Conservation (phyloP, 2,113 vertebrate species). For the Drymodes brunneopygia region DNA sequence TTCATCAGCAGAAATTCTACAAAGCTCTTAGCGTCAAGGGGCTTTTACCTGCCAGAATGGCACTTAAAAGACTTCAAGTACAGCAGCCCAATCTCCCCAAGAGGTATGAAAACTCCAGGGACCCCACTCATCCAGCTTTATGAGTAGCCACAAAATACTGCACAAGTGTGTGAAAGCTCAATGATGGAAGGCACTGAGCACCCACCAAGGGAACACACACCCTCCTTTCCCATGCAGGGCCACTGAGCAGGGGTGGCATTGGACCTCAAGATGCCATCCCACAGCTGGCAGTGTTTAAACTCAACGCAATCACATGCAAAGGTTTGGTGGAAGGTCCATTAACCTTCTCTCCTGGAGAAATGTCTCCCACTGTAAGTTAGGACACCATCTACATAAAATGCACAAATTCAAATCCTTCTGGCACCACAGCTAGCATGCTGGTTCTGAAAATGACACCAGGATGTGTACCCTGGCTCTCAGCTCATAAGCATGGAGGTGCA, state of each 20-base stretch:
- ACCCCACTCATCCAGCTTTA: background rate
- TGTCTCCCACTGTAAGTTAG: background rate
- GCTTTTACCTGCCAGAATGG: background rate
- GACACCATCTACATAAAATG: background rate
- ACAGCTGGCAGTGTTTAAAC: background rate
- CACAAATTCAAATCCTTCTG: background rate
- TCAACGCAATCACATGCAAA: fast-evolving
- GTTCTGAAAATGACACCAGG: background rate
- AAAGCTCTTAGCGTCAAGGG: background rate
- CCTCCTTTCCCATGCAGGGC: background rate
- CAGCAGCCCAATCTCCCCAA: background rate
- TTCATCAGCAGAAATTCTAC: background rate
- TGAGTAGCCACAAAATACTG: background rate
- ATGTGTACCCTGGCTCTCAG: background rate
- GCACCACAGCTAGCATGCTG: fast-evolving
- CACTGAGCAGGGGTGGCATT: fast-evolving
- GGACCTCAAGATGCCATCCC: background rate
- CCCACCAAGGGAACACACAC: background rate
- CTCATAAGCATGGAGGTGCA: fast-evolving
- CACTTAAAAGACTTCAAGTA: background rate
- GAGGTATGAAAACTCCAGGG: background rate
- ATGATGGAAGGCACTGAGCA: fast-evolving
- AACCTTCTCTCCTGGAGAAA: background rate
- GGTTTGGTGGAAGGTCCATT: background rate
- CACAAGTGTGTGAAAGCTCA: background rate